These are phyloP conservation scores for Melanotaenia pygmaea DNA, from an alignment of 2,797 vertebrate species.

Conservation along the genomic window DNA sequence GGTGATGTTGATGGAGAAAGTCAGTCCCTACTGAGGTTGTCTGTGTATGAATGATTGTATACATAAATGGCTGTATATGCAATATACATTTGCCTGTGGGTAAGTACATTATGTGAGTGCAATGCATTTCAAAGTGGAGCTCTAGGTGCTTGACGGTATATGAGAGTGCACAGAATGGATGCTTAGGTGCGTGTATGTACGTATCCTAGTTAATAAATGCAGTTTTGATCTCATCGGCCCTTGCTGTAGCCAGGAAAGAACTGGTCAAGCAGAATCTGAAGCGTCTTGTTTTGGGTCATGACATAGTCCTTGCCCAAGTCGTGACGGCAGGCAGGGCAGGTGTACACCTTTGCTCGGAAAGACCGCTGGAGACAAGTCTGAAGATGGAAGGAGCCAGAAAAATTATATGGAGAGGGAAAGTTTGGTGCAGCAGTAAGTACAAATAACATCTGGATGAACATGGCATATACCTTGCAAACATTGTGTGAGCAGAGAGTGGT, in stretches of 20 bases:
- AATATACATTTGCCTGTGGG: slow-evolving; percentile 69
- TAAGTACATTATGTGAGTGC: slow-evolving; percentile 72
- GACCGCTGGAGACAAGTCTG: slow-evolving; percentile 97
- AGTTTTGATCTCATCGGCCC: slow-evolving; percentile 90
- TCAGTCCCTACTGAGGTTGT: slow-evolving; percentile 84
- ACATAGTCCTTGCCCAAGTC: slow-evolving; percentile 94
- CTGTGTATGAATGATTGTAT: slow-evolving; percentile 80
- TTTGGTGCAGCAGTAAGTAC: not conserved
- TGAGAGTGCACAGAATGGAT: slow-evolving; percentile 64
- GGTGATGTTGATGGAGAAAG: slow-evolving; percentile 77
- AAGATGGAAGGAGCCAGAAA: slow-evolving; percentile 5
- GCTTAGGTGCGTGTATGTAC: slow-evolving; percentile 48
- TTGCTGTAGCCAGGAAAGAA: slow-evolving; percentile 99
- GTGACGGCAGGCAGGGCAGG: slow-evolving; percentile 95
- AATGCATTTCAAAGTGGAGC: slow-evolving; percentile 73
- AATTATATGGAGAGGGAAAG: not conserved
- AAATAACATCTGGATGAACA: slow-evolving; percentile 28
- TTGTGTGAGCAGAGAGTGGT: slow-evolving; percentile 97
- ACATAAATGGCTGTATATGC: slow-evolving; percentile 77
- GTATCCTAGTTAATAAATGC: slow-evolving; percentile 50
- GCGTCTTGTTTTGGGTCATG: slow-evolving; percentile 94
- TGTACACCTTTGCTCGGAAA: slow-evolving; percentile 95
- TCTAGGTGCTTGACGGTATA: slow-evolving; percentile 68
- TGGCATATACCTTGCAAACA: slow-evolving; percentile 92
- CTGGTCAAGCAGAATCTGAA: slow-evolving; percentile 96